These are phyloP conservation scores for Phocoena sinus DNA, from an alignment of 2,113 vertebrate species.

Conservation along the genomic window DNA sequence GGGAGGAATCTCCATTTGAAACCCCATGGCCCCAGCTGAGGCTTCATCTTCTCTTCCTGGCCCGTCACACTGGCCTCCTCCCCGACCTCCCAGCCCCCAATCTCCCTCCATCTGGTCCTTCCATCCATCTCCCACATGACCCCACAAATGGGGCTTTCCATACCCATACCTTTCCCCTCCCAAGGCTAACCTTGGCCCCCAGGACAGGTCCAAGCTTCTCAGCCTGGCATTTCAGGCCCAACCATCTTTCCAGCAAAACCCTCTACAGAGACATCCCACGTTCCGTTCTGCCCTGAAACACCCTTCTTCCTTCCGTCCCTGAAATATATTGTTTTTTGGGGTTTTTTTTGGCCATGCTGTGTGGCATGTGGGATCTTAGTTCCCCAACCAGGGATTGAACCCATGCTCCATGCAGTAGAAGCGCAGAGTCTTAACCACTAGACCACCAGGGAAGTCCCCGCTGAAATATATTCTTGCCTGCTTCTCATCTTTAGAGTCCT, in stretches of 20 bases:
- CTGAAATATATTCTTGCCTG: not conserved
- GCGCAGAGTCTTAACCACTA: no score
- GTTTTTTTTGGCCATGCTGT: no score
- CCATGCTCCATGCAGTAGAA: no score
- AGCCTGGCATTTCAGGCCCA: not conserved
- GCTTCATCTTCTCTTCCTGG: not conserved
- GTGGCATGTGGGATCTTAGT: no score
- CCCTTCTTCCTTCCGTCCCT: not conserved
- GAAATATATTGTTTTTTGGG: not conserved
- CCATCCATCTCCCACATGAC: not conserved
- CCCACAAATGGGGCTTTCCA: not conserved
- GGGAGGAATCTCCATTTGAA: not conserved
- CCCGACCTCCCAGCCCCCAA: not conserved
- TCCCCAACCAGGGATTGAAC: no score
- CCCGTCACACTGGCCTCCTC: no score
- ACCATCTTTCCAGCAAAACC: not conserved
- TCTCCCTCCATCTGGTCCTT: not conserved
- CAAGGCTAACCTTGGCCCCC: not conserved
- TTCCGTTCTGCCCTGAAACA: no score
- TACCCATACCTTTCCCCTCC: not conserved
- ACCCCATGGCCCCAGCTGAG: not conserved
- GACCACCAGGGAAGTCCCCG: no score
- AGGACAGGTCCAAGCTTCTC: not conserved
- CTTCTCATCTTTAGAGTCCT: not conserved
- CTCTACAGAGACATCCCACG: not conserved